Percentiles rank a stretch among this genome's conserved stretches.
Conservation (phyloP, 2,113 vertebrate species). For the Gymnorhina tibicen region DNA sequence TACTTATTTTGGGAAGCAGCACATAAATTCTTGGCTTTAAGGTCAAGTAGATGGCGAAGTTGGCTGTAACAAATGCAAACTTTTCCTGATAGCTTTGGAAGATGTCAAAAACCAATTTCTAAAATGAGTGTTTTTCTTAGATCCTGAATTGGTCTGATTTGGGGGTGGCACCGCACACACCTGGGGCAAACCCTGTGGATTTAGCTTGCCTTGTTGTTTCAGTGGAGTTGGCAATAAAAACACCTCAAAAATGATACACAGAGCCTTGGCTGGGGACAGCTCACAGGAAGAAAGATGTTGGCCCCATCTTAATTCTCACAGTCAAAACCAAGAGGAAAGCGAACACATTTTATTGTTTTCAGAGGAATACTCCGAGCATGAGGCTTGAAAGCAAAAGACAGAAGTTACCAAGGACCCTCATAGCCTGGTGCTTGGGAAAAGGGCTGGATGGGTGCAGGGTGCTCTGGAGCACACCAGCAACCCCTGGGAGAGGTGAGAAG, state of each 20-base stretch:
- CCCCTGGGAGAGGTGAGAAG: not conserved
- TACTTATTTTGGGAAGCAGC: conserved; percentile 62
- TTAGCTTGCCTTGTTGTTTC: not conserved
- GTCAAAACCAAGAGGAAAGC: not conserved
- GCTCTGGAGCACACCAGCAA: not conserved
- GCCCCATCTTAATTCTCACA: not conserved
- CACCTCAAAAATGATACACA: not conserved
- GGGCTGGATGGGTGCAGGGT: not conserved
- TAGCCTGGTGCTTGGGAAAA: not conserved
- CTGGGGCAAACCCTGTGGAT: not conserved
- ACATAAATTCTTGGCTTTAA: conserved; percentile 57
- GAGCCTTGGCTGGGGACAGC: not conserved
- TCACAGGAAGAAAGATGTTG: not conserved
- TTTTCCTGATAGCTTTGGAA: conserved; percentile 34
- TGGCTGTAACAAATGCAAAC: conserved; percentile 33
- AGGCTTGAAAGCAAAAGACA: not conserved
- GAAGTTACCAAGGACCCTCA: not conserved
- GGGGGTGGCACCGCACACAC: not conserved
- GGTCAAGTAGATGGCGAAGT: conserved; percentile 59
- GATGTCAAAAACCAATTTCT: not conserved
- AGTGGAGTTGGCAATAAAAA: not conserved
- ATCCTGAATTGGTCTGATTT: not conserved
- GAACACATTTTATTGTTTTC: not conserved
- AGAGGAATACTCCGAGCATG: not conserved
- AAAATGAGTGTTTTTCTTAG: not conserved